Percentiles rank a stretch among this genome's conserved stretches.
These are phyloP conservation scores for Craniophora ligustri DNA, from an alignment of 2,888 invertebrate species.

Conservation along the genomic window DNA sequence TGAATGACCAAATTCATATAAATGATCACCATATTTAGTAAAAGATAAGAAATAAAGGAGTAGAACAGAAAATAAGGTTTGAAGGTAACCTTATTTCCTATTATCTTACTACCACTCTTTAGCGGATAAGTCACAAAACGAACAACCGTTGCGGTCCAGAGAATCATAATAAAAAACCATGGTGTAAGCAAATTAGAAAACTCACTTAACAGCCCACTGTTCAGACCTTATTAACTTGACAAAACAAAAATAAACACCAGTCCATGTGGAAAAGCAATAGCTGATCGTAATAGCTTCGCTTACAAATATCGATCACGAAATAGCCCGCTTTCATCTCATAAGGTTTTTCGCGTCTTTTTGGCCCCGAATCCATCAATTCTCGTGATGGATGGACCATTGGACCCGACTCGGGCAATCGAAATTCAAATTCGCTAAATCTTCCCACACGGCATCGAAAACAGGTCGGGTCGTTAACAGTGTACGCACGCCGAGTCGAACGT, in stretches of 20 bases:
- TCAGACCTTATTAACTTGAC: constrained; percentile 39
- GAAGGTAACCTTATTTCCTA: no score
- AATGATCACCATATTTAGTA: no score
- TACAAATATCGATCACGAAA: constrained; percentile 80
- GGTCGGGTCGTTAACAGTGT: constrained; percentile 86
- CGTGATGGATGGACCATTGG: constrained; percentile 85
- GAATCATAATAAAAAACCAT: constrained; percentile 14
- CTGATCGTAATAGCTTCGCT: constrained; percentile 77
- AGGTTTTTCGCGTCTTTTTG: constrained; percentile 82
- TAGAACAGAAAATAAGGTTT: no score
- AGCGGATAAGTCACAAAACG: no score
- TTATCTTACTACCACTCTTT: no score
- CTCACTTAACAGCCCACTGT: constrained; percentile 33
- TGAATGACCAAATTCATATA: no score
- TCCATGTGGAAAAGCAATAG: constrained; percentile 67
- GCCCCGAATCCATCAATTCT: constrained; percentile 87
- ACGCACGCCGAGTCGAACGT: constrained; percentile 66
- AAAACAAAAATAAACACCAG: constrained; percentile 41
- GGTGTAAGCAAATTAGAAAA: constrained; percentile 30
- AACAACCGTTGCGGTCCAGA: no score
- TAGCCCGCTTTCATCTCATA: constrained; percentile 81
- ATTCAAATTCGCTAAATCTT: constrained; percentile 89
- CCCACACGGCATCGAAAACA: constrained; percentile 85
- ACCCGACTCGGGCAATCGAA: constrained; percentile 80
- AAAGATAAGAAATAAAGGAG: no score